phyloP scores from a whole-genome alignment of 2,888 invertebrate genomes.

The Brachypalpus laphriformis region DNA sequence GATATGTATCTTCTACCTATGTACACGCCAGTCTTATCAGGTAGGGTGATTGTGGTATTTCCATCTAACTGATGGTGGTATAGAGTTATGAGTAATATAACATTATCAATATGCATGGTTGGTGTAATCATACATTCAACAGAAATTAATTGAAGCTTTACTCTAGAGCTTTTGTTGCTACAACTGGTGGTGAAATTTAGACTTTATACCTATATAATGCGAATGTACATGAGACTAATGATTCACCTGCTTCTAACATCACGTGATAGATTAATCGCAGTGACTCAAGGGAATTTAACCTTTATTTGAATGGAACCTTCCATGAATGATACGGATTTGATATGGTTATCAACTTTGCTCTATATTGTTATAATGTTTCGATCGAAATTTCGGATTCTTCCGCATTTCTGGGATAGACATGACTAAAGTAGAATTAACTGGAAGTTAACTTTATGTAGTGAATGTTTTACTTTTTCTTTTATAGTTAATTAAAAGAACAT shows the following conservation, averaged over 20 bases:
- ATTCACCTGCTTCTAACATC: neutral
- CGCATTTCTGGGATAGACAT: no score
- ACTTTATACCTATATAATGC: neutral
- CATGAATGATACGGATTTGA: neutral
- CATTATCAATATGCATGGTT: neutral
- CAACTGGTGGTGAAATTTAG: neutral
- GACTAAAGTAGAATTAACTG: no score
- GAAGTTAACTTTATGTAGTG: no score
- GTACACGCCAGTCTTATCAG: neutral
- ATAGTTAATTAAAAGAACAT: no score
- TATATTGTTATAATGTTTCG: neutral
- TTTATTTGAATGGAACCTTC: neutral
- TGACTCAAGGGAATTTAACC: neutral
- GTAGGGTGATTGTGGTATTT: neutral
- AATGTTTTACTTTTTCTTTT: no score
- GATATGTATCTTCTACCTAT: neutral
- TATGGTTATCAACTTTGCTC: neutral
- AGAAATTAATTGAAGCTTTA: constrained; percentile 9
- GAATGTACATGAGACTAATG: neutral
- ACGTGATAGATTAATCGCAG: neutral
- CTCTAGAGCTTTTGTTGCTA: neutral
- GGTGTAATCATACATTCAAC: neutral
- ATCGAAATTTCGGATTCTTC: no score
- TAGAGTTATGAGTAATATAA: constrained; percentile 1
- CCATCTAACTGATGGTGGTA: neutral